Conservation (phyloP, 2,888 invertebrate species). For the Luperina testacea region DNA sequence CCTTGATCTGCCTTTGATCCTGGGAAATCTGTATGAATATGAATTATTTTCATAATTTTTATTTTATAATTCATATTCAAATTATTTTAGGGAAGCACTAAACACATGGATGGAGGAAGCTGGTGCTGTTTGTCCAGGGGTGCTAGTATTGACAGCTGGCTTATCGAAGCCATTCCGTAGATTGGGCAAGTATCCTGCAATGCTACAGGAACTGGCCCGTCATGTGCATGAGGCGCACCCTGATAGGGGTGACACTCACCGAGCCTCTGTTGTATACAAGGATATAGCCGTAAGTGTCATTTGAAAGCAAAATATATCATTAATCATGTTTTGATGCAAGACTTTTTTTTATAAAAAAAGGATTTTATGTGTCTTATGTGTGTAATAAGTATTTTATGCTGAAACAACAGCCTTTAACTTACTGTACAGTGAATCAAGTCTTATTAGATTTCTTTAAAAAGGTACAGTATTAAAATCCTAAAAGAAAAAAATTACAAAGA, state of each 20-base stretch:
- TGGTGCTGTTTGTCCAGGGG: slow-evolving; percentile 95
- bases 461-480: background rate
- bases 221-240: slow-evolving; percentile 98
- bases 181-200: slow-evolving; percentile 97
- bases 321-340: background rate
- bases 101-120: slow-evolving; percentile 96
- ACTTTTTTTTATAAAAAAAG: too few species aligned
- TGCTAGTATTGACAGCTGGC: slow-evolving; percentile 97
- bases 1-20: background rate
- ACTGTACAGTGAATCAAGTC: background rate
- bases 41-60: background rate
- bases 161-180: slow-evolving; percentile 98
- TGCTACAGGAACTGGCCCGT: slow-evolving; percentile 98
- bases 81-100: slow-evolving; percentile 93
- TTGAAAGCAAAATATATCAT: background rate
- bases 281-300: slow-evolving; percentile 95
- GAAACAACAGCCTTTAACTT: background rate
- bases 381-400: background rate
- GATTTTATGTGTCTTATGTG: background rate
- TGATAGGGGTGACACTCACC: slow-evolving; percentile 98
- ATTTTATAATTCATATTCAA: slow-evolving; percentile 2
- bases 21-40: background rate
- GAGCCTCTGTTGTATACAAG: slow-evolving; percentile 98
- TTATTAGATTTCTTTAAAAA: background rate
- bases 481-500: background rate